Evolutionary conservation across 2,797 vertebrate species (phyloP).

Genomic region (Myioborus miniatus): DNA sequence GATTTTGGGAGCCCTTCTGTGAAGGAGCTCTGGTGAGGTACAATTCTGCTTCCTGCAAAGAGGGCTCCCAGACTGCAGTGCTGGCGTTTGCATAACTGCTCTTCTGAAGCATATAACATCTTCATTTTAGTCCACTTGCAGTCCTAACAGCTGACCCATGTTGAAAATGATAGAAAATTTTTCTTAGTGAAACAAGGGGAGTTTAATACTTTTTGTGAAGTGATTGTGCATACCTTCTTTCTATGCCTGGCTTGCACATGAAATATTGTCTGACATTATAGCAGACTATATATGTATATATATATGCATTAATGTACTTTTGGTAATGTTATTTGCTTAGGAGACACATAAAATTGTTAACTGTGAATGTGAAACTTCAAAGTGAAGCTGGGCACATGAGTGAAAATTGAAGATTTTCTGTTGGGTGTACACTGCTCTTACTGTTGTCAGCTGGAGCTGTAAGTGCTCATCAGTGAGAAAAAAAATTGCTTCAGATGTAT

Average conservation of each 20-base stretch:
- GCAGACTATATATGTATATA: not conserved
- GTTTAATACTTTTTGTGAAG: not conserved
- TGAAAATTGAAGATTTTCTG: not conserved
- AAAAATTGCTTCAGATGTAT: not conserved
- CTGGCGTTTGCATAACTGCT: not conserved
- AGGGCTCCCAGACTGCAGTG: not conserved
- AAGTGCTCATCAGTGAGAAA: not conserved
- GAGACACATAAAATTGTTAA: not conserved
- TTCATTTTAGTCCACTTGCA: not conserved
- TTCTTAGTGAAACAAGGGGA: not conserved
- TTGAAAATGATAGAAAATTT: not conserved
- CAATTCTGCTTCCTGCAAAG: not conserved
- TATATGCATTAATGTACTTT: not conserved
- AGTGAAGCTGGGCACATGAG: not conserved
- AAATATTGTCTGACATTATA: not conserved
- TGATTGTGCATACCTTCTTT: not conserved
- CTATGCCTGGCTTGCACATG: not conserved
- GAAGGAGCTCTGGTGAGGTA: not conserved
- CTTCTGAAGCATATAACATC: not conserved
- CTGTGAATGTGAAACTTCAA: not conserved
- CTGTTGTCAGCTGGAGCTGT: not conserved
- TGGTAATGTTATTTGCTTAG: not conserved
- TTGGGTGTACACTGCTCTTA: fast-evolving
- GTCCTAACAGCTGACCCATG: not conserved
- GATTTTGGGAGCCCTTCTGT: not conserved